Conservation (phyloP, 2,113 vertebrate species). For the Phrynocephalus versicolor region DNA sequence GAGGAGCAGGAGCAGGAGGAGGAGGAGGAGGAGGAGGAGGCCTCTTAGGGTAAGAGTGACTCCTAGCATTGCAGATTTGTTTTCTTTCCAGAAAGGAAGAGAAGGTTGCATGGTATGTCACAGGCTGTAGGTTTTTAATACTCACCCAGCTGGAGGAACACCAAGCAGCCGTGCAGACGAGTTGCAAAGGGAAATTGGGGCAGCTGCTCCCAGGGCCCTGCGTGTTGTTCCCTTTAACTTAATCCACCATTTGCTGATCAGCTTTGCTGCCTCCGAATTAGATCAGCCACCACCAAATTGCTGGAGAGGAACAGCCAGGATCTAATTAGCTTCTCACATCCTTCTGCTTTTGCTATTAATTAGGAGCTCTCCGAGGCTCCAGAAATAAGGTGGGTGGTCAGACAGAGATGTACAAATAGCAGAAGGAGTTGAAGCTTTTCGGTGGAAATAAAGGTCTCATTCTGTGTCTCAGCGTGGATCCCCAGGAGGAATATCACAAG, state of each 20-base stretch:
- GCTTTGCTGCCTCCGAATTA: slow-evolving; percentile 37
- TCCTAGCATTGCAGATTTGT: too few species aligned
- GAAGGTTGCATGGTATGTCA: background rate
- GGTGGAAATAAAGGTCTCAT: background rate
- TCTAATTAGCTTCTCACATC: slow-evolving; percentile 32
- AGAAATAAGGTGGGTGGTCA: background rate
- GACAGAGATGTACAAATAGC: background rate
- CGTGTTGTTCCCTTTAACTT: slow-evolving; percentile 5
- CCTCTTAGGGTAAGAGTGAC: too few species aligned
- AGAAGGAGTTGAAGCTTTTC: fast-evolving
- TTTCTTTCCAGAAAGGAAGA: background rate
- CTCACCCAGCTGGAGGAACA: slow-evolving; percentile 24
- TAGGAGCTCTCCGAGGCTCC: slow-evolving; percentile 22
- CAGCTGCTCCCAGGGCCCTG: slow-evolving; percentile 24
- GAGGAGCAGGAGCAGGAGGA: too few species aligned
- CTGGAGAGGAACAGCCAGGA: slow-evolving; percentile 3
- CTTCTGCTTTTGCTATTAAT: slow-evolving; percentile 32
- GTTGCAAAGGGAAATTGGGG: background rate
- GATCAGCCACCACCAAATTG: slow-evolving; percentile 16
- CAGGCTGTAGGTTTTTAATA: background rate
- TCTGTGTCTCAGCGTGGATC: background rate
- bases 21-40: too few species aligned
- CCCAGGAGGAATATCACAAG: background rate
- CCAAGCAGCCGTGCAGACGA: background rate
- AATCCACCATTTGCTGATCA: slow-evolving; percentile 7